Evolutionary conservation across 2,888 invertebrate species (phyloP).

Genomic region (Drepana falcataria): DNA sequence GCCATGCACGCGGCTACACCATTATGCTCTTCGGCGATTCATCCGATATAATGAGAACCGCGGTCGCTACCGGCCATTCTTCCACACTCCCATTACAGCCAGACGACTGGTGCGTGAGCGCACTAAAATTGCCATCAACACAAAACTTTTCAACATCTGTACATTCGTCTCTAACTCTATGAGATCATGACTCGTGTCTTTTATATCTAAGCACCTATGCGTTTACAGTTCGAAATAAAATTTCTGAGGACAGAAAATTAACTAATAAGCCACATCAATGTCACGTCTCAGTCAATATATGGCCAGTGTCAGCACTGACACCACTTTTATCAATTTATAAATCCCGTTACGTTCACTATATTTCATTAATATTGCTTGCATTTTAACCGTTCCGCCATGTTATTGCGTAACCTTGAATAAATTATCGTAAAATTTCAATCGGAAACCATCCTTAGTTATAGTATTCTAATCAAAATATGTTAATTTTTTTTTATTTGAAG

Average conservation of each 20-base stretch:
- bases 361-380: too few relatives aligned
- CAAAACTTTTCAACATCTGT: conserved; percentile 20
- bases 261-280: background rate
- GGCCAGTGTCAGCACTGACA: background rate
- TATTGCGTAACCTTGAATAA: too few relatives aligned
- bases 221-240: too few relatives aligned
- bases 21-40: conserved; percentile 69
- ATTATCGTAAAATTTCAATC: too few relatives aligned
- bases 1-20: conserved; percentile 53
- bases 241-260: background rate
- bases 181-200: background rate
- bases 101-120: conserved; percentile 23
- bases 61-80: conserved; percentile 51
- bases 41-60: conserved; percentile 66
- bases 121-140: conserved; percentile 22
- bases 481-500: too few relatives aligned
- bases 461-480: too few relatives aligned
- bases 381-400: too few relatives aligned
- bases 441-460: too few relatives aligned
- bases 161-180: background rate
- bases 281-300: background rate
- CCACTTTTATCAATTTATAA: too few relatives aligned
- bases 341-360: too few relatives aligned
- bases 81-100: conserved; percentile 17
- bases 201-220: background rate